Evolutionary conservation across 2,797 vertebrate species (phyloP).

Genomic region (Garrulus glandarius): DNA sequence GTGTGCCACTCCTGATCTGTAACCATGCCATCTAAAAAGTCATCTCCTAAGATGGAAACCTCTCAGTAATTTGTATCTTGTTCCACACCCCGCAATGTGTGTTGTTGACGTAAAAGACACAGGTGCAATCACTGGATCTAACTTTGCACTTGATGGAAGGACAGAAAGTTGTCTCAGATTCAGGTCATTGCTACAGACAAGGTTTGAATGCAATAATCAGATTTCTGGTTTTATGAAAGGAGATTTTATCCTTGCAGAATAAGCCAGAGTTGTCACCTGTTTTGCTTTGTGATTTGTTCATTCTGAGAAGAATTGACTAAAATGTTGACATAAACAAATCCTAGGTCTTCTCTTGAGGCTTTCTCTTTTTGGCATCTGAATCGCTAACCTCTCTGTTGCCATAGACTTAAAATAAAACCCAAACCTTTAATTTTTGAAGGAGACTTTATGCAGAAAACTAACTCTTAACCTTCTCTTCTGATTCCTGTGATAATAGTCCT

Average conservation of each 20-base stretch:
- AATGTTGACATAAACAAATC: constrained; percentile 12
- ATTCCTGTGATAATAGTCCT: constrained; percentile 10
- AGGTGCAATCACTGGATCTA: neutral
- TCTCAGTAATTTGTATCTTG: neutral
- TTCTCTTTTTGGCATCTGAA: neutral
- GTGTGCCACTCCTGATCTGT: neutral
- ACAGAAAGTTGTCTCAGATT: neutral
- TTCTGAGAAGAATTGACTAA: neutral
- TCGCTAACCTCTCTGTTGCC: neutral
- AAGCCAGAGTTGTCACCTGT: neutral
- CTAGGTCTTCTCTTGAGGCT: neutral
- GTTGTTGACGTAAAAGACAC: neutral
- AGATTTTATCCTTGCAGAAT: neutral
- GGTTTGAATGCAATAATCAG: neutral
- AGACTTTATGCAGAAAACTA: constrained; percentile 7
- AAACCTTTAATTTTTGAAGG: neutral
- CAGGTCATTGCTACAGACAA: neutral
- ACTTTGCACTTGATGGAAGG: neutral
- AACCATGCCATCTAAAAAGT: neutral
- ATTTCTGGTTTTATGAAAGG: neutral
- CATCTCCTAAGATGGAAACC: neutral
- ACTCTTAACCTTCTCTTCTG: constrained; percentile 9
- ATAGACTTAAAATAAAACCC: neutral
- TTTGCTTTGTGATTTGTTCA: constrained; percentile 2
- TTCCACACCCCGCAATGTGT: neutral